Evolutionary conservation across 2,113 vertebrate genomes (phyloP), one percentile per base, ranked within the genome.

Genomic region (zebrafish (Danio rerio)): DNA sequence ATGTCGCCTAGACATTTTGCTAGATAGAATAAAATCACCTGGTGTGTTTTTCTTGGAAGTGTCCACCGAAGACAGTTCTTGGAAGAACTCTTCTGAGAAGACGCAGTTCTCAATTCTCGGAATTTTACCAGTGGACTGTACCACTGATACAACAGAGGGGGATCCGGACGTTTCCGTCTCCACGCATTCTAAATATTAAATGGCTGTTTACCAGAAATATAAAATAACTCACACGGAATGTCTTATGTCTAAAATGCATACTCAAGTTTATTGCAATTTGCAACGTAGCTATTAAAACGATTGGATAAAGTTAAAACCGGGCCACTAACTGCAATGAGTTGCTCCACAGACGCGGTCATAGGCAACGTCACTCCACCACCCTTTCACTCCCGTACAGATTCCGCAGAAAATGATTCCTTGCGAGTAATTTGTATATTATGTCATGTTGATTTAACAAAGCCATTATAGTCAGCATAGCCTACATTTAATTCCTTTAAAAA

Each of bases 11-110:
- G 93, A 88, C 88, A 88, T 86, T 92, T 90, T 87, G 80, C 82
- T 63, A 86, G 88, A 89, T 90, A 88, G 82, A 68, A 87, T 86
- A 87, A 91, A 94, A 94, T 97, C 96, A 97, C 97, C 97, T 98
- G 97, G 95, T 97, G 90, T 94, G 95, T 95, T 95, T 96, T 98
- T 98, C 97, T 95, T 97, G 96, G 97, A 98, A 98, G 97, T 94
- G 96, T 95, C 93, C 95, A 91, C 93, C 95, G 96, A 95, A 95
- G 94, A 95, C 95, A 94, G 93, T 98, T 98, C 97, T 97, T 95
- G 96, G 97, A 98, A 98, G 94, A 95, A 92, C 96, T 95, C 95
- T 98, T 98, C 97, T 98, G 95, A 97, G 97, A 98, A 98, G 95
- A 95, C 91, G 92, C 92, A 92, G 90, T 83, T 95, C 96, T 93